Evolutionary conservation across 1,140 invertebrate species (phyloP).

Genomic region (Ostrea denselamellosa): DNA sequence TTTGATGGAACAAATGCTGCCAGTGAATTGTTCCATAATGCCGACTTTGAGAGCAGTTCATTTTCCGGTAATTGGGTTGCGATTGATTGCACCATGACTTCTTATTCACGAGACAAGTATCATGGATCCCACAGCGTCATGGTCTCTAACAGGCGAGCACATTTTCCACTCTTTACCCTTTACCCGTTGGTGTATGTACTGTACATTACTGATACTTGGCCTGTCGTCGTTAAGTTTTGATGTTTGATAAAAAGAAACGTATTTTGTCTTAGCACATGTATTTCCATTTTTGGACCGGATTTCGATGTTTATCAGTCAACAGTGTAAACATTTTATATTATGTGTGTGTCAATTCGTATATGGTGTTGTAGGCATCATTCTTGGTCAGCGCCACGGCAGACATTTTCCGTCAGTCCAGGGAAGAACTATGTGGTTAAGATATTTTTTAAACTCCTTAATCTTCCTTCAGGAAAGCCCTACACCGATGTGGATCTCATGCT

Average conservation of each 20-base stretch:
- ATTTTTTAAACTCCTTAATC: slow-evolving; percentile 43
- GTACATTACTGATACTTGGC: not conserved
- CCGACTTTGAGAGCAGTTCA: slow-evolving; percentile 26
- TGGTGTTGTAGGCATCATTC: slow-evolving; percentile 36
- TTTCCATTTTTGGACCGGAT: not conserved
- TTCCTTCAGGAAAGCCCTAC: slow-evolving; percentile 34
- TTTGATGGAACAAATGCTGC: not conserved
- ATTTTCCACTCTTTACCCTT: not conserved
- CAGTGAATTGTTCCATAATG: slow-evolving; percentile 9
- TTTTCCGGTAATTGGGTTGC: slow-evolving; percentile 15
- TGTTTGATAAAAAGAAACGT: not conserved
- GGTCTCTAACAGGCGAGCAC: not conserved
- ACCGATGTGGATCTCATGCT: not conserved
- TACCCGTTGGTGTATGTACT: not conserved
- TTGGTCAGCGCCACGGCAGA: slow-evolving; percentile 28
- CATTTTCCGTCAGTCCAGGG: slow-evolving; percentile 5
- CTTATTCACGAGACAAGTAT: not conserved
- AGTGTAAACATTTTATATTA: not conserved
- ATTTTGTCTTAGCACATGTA: not conserved
- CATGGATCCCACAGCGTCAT: slow-evolving; percentile 23
- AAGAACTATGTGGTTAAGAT: slow-evolving; percentile 31
- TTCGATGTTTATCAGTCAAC: not conserved
- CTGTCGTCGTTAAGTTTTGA: not conserved
- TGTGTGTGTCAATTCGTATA: not conserved
- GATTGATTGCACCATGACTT: not conserved